Base-by-base conservation (phyloP, 2,797 vertebrate species). In the Anabas testudineus region DNA sequence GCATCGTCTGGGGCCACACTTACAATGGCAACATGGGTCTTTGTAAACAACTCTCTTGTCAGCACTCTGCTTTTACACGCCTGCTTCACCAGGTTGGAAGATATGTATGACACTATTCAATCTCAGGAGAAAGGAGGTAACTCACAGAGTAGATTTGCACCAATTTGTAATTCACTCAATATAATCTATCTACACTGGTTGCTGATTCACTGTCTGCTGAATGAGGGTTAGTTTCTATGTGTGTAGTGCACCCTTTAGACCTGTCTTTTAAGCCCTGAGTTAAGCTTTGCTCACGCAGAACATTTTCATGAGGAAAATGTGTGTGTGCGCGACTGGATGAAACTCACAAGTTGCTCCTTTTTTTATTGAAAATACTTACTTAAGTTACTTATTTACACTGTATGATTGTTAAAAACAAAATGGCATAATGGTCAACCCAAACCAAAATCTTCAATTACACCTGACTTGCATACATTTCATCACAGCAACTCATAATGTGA, bases 21-120 rank as follows among this genome's bases (percentile, higher is more conserved):
- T 41, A 47, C 62, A 67, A 26, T 48, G 41, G 53, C 66, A 61
- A 37, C 69, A 61, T 10, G 22, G 61, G 36, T 67, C 58, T 71
- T 21, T 43, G 69, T 56, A 67, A 75, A 78, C 71, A 78, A 70
- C 75, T 49, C 52, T 64, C 42, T 61, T 76, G 71, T 81, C 68
- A 73, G 56, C 49, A 15, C 48, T 70, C 49, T 60, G 47, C 66
- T 65, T 71, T 39, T 71, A 71, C 54, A 63, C 52, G 46, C 71
- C 39, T 36, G 67, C 70, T 42, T 62, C 58, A 37, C 63, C 63
- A 26, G 46, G 48, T 68, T 57, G 45, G 30, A 64, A 62, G 67
- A 62, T 71, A 24, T 61, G 5, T 15, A 24, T 37, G 68, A 47
- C 51, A 69, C 18, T 10, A 28, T 36, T 49, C 19, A 10, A 15